phyloP scores from a whole-genome alignment of 2,888 invertebrate species.

The Heteromyza rotundicornis region DNA sequence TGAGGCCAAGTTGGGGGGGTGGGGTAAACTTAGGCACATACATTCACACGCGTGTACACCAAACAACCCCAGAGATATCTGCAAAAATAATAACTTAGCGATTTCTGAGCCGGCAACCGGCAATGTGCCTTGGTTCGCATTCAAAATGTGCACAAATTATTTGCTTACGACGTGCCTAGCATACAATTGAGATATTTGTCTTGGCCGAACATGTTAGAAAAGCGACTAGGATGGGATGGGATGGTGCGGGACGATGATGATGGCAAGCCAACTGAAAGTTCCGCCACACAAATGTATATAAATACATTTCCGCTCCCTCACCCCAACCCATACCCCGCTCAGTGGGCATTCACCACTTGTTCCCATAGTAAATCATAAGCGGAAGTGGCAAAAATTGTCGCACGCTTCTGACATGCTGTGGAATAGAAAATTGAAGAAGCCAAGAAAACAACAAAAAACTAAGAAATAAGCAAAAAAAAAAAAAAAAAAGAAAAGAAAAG shows the following conservation, averaged over 20 bases:
- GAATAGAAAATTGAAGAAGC: no score
- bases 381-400: constrained; percentile 17
- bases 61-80: not conserved
- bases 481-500: not conserved
- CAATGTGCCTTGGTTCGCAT: constrained; percentile 1
- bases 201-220: not conserved
- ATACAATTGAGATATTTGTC: constrained; percentile 22
- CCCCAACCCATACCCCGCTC: not conserved
- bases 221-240: no score
- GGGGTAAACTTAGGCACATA: no score
- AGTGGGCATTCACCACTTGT: not conserved
- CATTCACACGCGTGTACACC: not conserved
- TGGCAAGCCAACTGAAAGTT: no score
- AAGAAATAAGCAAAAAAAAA: no score
- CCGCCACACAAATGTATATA: no score
- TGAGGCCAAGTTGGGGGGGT: no score
- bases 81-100: constrained; percentile 11
- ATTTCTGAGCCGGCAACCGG: not conserved
- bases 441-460: not conserved
- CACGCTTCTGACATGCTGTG: not conserved
- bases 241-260: no score
- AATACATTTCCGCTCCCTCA: no score
- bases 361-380: constrained; percentile 14
- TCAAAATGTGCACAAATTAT: constrained; percentile 27
- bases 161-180: constrained; percentile 32